Conservation (phyloP, 2,888 invertebrate genomes). For the Podotricha telesiphe region DNA sequence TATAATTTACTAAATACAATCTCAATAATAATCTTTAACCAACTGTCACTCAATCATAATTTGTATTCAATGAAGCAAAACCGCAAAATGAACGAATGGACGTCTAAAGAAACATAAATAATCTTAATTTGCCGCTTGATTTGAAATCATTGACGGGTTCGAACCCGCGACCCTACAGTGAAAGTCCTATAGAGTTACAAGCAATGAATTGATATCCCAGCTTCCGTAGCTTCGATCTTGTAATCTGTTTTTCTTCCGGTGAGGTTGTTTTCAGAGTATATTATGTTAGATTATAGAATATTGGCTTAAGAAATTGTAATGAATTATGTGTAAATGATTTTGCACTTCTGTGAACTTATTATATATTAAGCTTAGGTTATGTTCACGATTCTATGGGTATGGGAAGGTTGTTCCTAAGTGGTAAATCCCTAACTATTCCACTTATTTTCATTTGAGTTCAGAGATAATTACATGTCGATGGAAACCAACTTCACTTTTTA, state of each 20-base stretch:
- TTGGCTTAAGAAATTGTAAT: not conserved
- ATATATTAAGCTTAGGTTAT: no score
- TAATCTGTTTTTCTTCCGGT: conserved; percentile 33
- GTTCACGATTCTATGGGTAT: no score
- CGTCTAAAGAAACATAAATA: conserved; percentile 23
- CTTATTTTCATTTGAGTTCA: no score
- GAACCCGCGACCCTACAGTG: conserved; percentile 66
- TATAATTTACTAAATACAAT: not conserved
- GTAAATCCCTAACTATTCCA: no score
- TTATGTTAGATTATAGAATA: conserved; percentile 14
- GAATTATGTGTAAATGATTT: not conserved
- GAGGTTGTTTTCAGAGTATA: not conserved
- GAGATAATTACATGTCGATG: no score
- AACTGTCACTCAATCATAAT: conserved; percentile 20
- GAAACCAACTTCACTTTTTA: no score
- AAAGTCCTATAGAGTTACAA: conserved; percentile 53
- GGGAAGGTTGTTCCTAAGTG: no score
- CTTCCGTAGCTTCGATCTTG: conserved; percentile 45
- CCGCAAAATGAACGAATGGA: conserved; percentile 11
- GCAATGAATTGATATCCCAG: conserved; percentile 5
- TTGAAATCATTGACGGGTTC: conserved; percentile 55
- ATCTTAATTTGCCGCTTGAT: conserved; percentile 51
- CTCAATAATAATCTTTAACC: conserved; percentile 1
- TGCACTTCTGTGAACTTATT: not conserved
- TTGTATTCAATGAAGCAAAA: conserved; percentile 15